phyloP scores from a whole-genome alignment of 2,113 vertebrate species.

The Ptilorrhoa leucosticta region DNA sequence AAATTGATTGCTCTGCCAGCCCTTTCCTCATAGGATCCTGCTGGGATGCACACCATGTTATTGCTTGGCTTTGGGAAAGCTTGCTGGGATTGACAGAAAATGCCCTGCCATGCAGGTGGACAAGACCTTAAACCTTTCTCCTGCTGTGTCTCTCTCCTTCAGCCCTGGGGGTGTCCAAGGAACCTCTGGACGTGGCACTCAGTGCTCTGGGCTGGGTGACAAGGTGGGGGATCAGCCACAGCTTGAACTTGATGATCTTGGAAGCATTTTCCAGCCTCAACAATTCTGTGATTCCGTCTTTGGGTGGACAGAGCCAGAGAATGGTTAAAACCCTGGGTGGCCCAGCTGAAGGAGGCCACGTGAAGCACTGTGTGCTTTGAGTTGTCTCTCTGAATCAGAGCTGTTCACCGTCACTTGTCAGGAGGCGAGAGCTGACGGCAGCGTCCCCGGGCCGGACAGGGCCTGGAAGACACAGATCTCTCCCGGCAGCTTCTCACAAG shows the following conservation, averaged over 20 bases:
- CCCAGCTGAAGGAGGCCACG: neutral
- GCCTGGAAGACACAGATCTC: neutral
- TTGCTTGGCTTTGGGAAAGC: neutral
- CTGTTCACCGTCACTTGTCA: slow-evolving; percentile 14
- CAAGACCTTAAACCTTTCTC: neutral
- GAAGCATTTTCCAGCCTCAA: neutral
- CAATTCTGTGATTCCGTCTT: neutral
- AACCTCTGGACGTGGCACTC: neutral
- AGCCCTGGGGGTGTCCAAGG: neutral
- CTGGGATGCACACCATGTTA: rapidly evolving
- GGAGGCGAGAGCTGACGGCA: neutral
- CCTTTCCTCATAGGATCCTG: neutral
- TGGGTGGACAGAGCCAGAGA: neutral
- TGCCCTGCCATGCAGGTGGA: neutral
- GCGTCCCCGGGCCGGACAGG: neutral
- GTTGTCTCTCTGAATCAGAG: neutral
- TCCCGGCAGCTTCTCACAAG: neutral
- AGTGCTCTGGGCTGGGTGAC: neutral
- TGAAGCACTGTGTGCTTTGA: neutral
- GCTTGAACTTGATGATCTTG: rapidly evolving
- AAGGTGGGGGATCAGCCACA: neutral
- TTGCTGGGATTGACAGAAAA: neutral
- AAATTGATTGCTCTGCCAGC: neutral
- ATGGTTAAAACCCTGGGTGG: neutral
- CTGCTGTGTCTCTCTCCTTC: neutral